Base-by-base conservation (phyloP, 2,888 invertebrate genomes). In the Ryuthela nishihirai region DNA sequence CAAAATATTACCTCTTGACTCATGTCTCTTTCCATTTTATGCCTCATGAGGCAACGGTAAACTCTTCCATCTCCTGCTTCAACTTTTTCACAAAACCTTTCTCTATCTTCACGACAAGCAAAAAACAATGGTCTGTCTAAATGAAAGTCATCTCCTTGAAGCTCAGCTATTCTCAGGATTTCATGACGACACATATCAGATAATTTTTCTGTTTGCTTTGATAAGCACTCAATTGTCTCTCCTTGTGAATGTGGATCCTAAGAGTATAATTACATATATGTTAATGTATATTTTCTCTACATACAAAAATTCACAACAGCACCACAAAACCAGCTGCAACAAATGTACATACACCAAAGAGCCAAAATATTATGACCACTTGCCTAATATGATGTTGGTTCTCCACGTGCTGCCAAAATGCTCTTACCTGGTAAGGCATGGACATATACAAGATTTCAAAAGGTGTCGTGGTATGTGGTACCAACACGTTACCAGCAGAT, bases 111-210 rank as follows among this genome's bases (percentile, higher is more conserved):
- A 18, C 85, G 81, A 74, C 99, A 99, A 1, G 93, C 89, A 68
- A 88, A 83, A 76, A 86, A 95, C 61, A 99, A 79, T 49, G 91
- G 85, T 56, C 90, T 81, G 73, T 99, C 97, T 54, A 92, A 76
- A 72, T 88, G 90, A 49, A 90, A 83, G 71, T 87, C 88, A 67
- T 86, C 88, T 1, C 89, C 84, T 74, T 95, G 97, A 66, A 95
- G 82, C 74, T 94, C 92, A 4, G 91, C 87, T 5, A 98, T 79
- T 42, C 83, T 81, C 60, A 86, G 79, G 6, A 98, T 84, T 72
- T 93, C 87, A 54, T 82, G 80, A 68, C 83, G 83, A 73, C 97
- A 98, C 17, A 79, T 77, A 0, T 78, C 72, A 4, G 78, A 75
- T 25, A 93, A 74, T 35, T 80, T 76, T 43, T 81, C 79, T 24